Evolutionary conservation across 2,888 invertebrate genomes (phyloP), one percentile per base, ranked within the genome.

Genomic region (Masnerella sp.): DNA sequence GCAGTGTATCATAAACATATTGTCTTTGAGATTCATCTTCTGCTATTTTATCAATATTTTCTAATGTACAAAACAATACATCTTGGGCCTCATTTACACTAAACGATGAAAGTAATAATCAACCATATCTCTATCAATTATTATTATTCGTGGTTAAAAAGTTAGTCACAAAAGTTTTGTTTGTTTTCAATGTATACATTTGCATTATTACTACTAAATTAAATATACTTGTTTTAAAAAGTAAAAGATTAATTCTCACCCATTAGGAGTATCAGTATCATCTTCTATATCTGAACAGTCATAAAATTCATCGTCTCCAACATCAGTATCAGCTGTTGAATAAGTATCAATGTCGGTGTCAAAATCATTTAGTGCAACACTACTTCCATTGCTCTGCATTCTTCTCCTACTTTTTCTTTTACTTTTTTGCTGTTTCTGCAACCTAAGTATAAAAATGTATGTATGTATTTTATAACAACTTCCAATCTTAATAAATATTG

Each of bases 211-310:
- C n/a, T n/a, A n/a, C n/a, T n/a, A n/a, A n/a, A n/a, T n/a, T n/a
- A n/a, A n/a, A n/a, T n/a, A n/a, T n/a, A n/a, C n/a, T n/a, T n/a
- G n/a, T n/a, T n/a, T n/a, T n/a, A n/a, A 34, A 34, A 9, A 34
- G 34, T 25, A 3, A 7, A 34, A 8, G 9, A 30, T n/a, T n/a
- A 30, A 11, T 61, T 82, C 81, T 61, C 79, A 87, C 87, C 84
- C 81, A 69, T 78, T 81, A 25, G 82, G 82, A 18, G 77, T 78
- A 43, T 85, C 84, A 58, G 67, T 68, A 28, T 69, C 78, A 20
- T 78, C 78, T 71, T 87, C 87, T 30, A 82, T 82, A 34, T 86
- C 86, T 0, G 86, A 87, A 56, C 86, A 87, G 64, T 87, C 87
- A 58, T 82, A 87, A 71, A 86, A 87, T 74, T 87, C 87, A 40